Evolutionary conservation across 2,888 invertebrate species (phyloP), one percentile per base, ranked within the genome.

Genomic region (Spialia ferax): DNA sequence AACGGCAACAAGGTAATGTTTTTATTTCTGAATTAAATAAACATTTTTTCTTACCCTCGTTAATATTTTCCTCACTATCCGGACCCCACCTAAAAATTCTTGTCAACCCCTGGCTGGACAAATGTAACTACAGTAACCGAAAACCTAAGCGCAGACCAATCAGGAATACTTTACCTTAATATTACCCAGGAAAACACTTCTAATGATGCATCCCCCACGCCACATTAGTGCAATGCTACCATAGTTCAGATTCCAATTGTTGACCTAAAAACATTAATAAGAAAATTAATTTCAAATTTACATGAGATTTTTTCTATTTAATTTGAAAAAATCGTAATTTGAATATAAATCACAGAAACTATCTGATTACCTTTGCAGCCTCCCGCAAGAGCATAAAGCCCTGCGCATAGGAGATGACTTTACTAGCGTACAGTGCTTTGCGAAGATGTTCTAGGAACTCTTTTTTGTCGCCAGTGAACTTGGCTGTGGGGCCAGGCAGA

Each of bases 191-290:
- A 91, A 92, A 2, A 84, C 94, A 95, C 98, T 98, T 85, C 99
- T 95, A 82, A 99, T 99, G 81, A 99, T 99, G 87, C 99, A 99
- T n/a, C 99, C 99, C 15, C 99, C 99, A 71, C 99, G 96, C 99
- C 99, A 99, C 99, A 99, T 99, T 52, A 99, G 94, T 1, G 99
- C 99, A 73, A 99, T 99, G 66, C 98, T 98, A 60, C 99, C 99
- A 82, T 99, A 99, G 93, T 99, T 99, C 70, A 99, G 94, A 72
- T 98, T 96, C 99, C 99, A 99, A 6, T 96, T 95, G 83, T 98
- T 96, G 0, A 79, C 85, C 93, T 93, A 70, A 6, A 72, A 69
- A 68, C 29, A 48, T 10, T 10, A 32, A 2, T 32, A 32, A 32
- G 10, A 32, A 10, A 32, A 10, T 10, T 10, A 26, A n/a, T n/a